Base-by-base conservation (phyloP, 2,888 invertebrate genomes). In the Nemotelus nigrinus region DNA sequence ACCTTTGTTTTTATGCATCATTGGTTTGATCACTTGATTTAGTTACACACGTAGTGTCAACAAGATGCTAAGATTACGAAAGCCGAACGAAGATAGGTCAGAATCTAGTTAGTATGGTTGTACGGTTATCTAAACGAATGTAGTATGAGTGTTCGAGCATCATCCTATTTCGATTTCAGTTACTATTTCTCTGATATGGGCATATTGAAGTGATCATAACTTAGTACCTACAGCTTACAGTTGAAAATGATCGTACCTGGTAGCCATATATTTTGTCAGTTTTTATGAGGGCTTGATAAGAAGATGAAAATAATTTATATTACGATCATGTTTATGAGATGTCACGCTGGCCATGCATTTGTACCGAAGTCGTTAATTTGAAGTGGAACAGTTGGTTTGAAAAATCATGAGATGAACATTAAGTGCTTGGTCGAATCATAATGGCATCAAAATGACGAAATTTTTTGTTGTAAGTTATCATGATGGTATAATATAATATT, bases 251-350 rank as follows among this genome's bases (percentile, higher is more conserved):
- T 74, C 10, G 47, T 41, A 48, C 74, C 47, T 74, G 74, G 74
- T 74, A 74, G 74, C 74, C 10, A 74, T 74, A 74, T 63, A 60
- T 74, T 60, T 72, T 57, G 74, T 74, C 74, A 74, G 60, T 72
- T 72, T 78, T 78, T 78, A 78, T 77, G 78, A 77, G 77, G 53
- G 77, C 71, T 78, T 71, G 78, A 78, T 78, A 78, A 78, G 64
- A 48, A 65, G 60, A 48, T 25, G 78, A 72, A 78, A 72, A 72
- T 76, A 78, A 77, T 76, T 78, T 78, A 77, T 76, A 53, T 48
- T 8, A 60, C 39, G 48, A 39, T 74, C 63, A 63, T 25, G 63
- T 74, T 74, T 63, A 74, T 63, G 72, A 44, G 72, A 74, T 55
- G 57, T 48, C 68, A 68, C 50, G 68, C 68, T 68, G 68, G 50